Evolutionary conservation across 2,113 vertebrate species (phyloP).

Genomic region (Varanus salvator): DNA sequence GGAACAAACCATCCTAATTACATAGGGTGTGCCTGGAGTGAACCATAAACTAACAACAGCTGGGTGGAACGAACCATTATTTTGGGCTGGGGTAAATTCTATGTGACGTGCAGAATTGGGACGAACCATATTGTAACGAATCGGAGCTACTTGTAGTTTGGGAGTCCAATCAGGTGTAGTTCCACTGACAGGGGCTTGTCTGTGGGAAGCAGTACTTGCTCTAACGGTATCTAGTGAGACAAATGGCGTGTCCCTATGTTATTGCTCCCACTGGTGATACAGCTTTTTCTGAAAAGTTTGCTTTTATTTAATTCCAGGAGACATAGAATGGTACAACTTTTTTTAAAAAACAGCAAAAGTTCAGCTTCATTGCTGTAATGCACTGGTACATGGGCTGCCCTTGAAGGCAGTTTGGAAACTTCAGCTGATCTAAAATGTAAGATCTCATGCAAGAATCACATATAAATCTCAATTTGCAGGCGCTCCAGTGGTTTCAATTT

Average conservation of each 20-base stretch:
- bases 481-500: background rate
- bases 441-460: background rate
- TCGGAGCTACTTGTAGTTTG: background rate
- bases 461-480: background rate
- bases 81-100: background rate
- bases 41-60: conserved; percentile 4
- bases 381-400: background rate
- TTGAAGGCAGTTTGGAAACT: background rate
- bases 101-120: background rate
- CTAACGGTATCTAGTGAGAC: background rate
- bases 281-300: background rate
- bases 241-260: background rate
- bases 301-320: background rate
- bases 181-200: background rate
- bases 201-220: background rate
- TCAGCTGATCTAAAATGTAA: background rate
- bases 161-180: background rate
- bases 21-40: conserved; percentile 17
- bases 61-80: background rate
- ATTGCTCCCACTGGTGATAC: background rate
- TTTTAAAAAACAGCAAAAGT: background rate
- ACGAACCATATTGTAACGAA: conserved; percentile 17
- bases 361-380: background rate
- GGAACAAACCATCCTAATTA: conserved; percentile 20
- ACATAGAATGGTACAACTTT: background rate